phyloP scores from a whole-genome alignment of 2,113 vertebrate genomes.

The Thinocorus orbignyianus region DNA sequence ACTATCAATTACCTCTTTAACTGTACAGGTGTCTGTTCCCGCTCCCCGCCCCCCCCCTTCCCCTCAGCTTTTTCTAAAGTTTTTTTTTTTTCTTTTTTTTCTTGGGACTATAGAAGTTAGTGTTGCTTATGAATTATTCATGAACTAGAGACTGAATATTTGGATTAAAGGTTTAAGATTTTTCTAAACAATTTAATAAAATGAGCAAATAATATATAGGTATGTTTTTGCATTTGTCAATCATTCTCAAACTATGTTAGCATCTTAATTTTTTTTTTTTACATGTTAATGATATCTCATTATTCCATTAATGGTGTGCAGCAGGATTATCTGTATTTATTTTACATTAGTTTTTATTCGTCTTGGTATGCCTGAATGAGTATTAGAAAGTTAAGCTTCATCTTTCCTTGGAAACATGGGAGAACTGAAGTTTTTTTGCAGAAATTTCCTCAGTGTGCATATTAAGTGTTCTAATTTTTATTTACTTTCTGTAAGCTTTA shows the following conservation, averaged over 20 bases:
- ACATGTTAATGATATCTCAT: slow-evolving; percentile 9
- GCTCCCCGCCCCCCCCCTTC: too few species aligned
- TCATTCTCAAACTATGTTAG: not conserved
- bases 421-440: not conserved
- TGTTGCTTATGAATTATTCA: slow-evolving; percentile 15
- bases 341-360: not conserved
- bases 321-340: slow-evolving; percentile 36
- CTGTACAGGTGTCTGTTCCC: too few species aligned
- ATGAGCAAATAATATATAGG: not conserved
- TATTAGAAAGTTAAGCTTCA: not conserved
- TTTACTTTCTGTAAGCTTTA: not conserved
- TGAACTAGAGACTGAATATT: not conserved
- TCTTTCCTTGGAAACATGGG: not conserved
- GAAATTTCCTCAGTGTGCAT: not conserved
- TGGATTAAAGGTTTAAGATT: slow-evolving; percentile 33
- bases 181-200: slow-evolving; percentile 37
- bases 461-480: not conserved
- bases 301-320: slow-evolving; percentile 41
- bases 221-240: not conserved
- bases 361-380: not conserved
- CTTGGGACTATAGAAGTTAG: not conserved
- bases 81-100: not conserved
- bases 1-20: not conserved
- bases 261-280: not conserved
- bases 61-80: not conserved